Evolutionary conservation across 2,888 invertebrate genomes (phyloP).

Genomic region (Cheilosia impressa): DNA sequence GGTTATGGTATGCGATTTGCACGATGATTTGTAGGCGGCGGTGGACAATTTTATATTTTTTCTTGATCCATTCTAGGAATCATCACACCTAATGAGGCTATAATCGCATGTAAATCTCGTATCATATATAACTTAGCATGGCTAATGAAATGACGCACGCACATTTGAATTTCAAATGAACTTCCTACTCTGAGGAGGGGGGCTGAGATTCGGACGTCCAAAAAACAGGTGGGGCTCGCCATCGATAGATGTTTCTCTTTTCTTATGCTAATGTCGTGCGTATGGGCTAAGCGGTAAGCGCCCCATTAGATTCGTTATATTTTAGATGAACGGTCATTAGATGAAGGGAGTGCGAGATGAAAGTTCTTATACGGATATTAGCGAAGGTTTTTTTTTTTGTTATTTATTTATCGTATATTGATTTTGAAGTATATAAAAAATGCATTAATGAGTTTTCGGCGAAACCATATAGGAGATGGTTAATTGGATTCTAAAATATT

Average conservation of each 20-base stretch:
- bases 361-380: slow-evolving; percentile 41
- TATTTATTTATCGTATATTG: not conserved
- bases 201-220: not conserved
- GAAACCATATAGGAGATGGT: not conserved
- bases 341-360: slow-evolving; percentile 39
- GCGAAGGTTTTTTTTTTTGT: slow-evolving; percentile 3
- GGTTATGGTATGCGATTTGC: not conserved
- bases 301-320: slow-evolving; percentile 47
- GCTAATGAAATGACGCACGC: slow-evolving; percentile 31
- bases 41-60: slow-evolving; percentile 3
- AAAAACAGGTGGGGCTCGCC: slow-evolving; percentile 40
- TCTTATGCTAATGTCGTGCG: slow-evolving; percentile 19
- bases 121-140: slow-evolving; percentile 40
- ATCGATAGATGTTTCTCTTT: slow-evolving; percentile 10
- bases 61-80: slow-evolving; percentile 50
- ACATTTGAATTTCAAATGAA: slow-evolving; percentile 69
- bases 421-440: not conserved
- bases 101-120: slow-evolving; percentile 64
- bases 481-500: not conserved
- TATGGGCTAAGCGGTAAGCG: slow-evolving; percentile 28
- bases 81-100: slow-evolving; percentile 66
- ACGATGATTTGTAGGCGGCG: not conserved
- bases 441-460: not conserved
- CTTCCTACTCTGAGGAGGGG: slow-evolving; percentile 56
- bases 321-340: slow-evolving; percentile 39